Evolutionary conservation across 2,113 vertebrate species (phyloP).

Genomic region (Clarias macrocephalus): DNA sequence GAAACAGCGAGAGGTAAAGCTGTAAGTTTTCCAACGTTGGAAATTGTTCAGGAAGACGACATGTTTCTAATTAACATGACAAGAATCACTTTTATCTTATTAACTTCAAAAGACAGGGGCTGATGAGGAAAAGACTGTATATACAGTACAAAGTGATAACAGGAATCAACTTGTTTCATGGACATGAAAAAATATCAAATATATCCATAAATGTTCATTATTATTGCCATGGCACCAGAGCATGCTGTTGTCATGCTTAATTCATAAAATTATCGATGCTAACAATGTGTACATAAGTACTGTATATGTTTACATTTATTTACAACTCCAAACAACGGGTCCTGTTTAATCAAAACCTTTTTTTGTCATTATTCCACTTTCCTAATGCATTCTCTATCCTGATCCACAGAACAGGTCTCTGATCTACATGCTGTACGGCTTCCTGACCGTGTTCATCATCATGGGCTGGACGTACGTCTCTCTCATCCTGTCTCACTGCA

Average conservation of each 20-base stretch:
- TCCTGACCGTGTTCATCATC: constrained; percentile 79
- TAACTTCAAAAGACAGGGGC: not conserved
- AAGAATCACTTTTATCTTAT: not conserved
- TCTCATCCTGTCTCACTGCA: constrained; percentile 88
- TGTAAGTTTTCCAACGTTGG: not conserved
- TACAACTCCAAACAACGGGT: not conserved
- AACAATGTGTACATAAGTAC: not conserved
- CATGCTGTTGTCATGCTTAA: not conserved
- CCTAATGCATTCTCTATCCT: constrained; percentile 39
- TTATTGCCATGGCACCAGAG: not conserved
- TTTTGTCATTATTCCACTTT: not conserved
- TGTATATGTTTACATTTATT: too few relatives aligned
- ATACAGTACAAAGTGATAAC: not conserved
- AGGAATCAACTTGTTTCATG: not conserved
- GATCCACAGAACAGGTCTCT: constrained; percentile 85
- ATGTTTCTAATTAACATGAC: not conserved
- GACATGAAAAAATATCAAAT: not conserved
- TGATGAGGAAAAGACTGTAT: not conserved
- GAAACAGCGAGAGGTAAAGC: not conserved
- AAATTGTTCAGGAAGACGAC: not conserved
- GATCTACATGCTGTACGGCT: constrained; percentile 85
- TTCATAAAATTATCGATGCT: not conserved
- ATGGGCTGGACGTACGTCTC: constrained; percentile 89
- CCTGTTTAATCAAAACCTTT: not conserved
- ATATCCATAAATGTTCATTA: not conserved